phyloP scores from a whole-genome alignment of 53 echinoderm and acorn worm genomes.

The Henricia sp. region DNA sequence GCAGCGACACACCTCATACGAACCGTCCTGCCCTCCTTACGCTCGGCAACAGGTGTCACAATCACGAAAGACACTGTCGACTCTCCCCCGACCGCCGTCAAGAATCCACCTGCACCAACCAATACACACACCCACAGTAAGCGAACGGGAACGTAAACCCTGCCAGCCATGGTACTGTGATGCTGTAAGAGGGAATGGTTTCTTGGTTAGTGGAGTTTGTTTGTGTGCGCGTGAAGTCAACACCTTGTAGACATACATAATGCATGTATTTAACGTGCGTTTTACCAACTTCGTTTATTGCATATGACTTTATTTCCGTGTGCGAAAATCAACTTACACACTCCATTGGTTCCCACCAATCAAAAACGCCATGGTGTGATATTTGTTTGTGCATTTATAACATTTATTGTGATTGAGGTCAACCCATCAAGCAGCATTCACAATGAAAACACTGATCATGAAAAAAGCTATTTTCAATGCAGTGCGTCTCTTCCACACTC shows the following conservation, averaged over 20 bases:
- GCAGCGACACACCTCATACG: conserved; percentile 20
- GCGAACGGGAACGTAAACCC: background rate
- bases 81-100: conserved; percentile 14
- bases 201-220: background rate
- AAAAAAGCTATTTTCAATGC: too few relatives aligned
- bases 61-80: conserved; percentile 19
- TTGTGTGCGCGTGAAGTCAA: background rate
- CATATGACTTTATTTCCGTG: too few relatives aligned
- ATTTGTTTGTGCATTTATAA: too few relatives aligned
- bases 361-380: too few relatives aligned
- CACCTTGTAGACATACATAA: background rate
- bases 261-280: background rate
- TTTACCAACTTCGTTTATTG: background rate
- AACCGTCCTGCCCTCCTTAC: conserved; percentile 38
- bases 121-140: background rate
- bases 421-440: too few relatives aligned
- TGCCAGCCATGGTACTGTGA: background rate
- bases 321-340: too few relatives aligned
- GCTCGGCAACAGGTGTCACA: conserved; percentile 24
- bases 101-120: background rate
- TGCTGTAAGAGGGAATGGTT: background rate
- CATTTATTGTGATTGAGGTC: too few relatives aligned
- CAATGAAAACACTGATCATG: too few relatives aligned
- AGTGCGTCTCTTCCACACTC: too few relatives aligned
- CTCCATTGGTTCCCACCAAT: too few relatives aligned